These are phyloP conservation scores for Eustalomyia histrio DNA, from an alignment of 2,888 invertebrate species.

Conservation along the genomic window DNA sequence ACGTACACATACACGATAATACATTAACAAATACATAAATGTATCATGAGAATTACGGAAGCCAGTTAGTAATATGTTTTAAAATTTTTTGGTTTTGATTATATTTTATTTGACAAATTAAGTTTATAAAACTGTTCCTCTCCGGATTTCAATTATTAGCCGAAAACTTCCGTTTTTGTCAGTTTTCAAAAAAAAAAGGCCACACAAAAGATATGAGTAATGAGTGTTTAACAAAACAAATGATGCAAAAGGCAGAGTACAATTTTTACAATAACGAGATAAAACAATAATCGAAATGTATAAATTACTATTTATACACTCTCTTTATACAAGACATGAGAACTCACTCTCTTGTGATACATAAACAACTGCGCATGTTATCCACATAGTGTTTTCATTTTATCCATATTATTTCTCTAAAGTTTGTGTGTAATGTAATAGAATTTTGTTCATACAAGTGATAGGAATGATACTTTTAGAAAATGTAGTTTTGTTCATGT, in stretches of 20 bases:
- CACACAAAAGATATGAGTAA: constrained; percentile 32
- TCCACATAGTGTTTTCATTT: constrained; percentile 65
- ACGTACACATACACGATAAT: neutral
- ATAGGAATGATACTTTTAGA: neutral
- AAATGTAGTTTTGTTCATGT: neutral
- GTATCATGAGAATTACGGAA: constrained; percentile 33
- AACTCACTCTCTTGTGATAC: neutral
- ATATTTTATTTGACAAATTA: constrained; percentile 72
- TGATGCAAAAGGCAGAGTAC: neutral
- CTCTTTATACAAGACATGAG: neutral
- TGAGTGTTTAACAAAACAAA: constrained; percentile 18
- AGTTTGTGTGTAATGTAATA: neutral
- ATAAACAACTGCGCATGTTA: constrained; percentile 66
- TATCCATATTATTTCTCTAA: constrained; percentile 7
- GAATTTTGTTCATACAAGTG: neutral
- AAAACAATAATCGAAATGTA: constrained; percentile 9
- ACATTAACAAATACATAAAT: neutral
- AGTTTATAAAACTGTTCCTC: constrained; percentile 73
- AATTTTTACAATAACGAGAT: neutral
- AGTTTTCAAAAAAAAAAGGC: constrained; percentile 37
- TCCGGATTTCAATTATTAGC: constrained; percentile 76
- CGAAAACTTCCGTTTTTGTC: constrained; percentile 70
- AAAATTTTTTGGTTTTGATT: constrained; percentile 64
- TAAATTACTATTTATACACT: neutral
- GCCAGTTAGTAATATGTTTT: constrained; percentile 38